A percentile compares a stretch with the other conserved stretches of the same genome.
Evolutionary conservation across 2,797 vertebrate genomes (phyloP).

Genomic region (Anisognathus igniventris): DNA sequence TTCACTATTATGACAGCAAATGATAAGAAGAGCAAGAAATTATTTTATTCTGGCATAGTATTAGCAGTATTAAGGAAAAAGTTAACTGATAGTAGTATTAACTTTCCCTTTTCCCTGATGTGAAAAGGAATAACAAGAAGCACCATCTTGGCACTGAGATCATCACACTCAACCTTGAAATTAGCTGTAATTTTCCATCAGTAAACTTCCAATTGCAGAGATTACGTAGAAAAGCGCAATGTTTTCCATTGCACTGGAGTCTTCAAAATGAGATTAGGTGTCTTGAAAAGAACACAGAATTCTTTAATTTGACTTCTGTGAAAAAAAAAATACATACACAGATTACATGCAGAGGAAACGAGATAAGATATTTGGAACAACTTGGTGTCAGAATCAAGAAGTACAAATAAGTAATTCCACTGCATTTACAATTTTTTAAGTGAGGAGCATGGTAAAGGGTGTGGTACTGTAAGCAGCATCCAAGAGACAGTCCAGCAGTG

Average conservation of each 20-base stretch:
- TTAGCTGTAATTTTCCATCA: background rate
- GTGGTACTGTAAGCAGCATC: background rate
- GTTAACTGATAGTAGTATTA: background rate
- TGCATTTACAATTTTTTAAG: background rate
- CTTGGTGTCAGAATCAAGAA: background rate
- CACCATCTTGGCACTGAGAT: background rate
- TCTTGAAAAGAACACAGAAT: background rate
- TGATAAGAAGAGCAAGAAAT: background rate
- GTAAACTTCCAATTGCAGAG: background rate
- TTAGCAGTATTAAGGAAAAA: background rate
- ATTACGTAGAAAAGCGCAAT: background rate
- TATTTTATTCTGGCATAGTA: background rate
- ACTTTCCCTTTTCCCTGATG: background rate
- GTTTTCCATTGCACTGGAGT: background rate
- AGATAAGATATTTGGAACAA: background rate
- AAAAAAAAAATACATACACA: background rate
- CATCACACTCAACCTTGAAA: background rate
- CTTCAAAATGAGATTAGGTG: background rate
- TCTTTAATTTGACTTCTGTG: background rate
- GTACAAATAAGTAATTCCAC: background rate
- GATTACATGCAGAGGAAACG: background rate
- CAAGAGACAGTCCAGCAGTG: background rate
- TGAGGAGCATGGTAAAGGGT: rapidly evolving
- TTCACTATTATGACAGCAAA: background rate
- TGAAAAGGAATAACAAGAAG: background rate